A percentile compares a stretch with the other conserved stretches of the same genome.
Evolutionary conservation across 2,797 vertebrate species (phyloP).

Genomic region (Staurois parvus): DNA sequence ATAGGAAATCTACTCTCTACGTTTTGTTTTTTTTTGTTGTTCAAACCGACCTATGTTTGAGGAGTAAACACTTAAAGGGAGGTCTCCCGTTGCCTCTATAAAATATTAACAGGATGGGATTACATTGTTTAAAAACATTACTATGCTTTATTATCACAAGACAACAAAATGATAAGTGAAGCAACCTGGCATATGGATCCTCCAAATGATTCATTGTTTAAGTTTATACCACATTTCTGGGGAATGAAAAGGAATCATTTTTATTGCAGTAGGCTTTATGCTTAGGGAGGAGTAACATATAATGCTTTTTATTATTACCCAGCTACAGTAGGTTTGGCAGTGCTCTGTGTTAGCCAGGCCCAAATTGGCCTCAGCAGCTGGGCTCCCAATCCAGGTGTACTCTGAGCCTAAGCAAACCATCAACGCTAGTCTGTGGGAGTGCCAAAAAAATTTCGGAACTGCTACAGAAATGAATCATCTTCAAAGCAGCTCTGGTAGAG

Average conservation of each 20-base stretch:
- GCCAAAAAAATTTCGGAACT: too few relatives aligned
- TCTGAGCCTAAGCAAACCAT: too few relatives aligned
- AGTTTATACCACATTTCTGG: constrained; percentile 4
- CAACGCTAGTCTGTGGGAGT: too few relatives aligned
- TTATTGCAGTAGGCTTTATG: not conserved
- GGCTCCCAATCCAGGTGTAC: too few relatives aligned
- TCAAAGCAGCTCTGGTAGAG: too few relatives aligned
- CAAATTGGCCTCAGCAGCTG: not conserved
- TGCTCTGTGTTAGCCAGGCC: not conserved
- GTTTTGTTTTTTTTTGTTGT: constrained; percentile 35
- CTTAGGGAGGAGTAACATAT: not conserved
- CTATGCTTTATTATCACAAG: constrained; percentile 37
- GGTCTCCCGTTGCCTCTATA: constrained; percentile 42
- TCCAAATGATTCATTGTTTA: constrained; percentile 22
- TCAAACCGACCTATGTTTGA: constrained; percentile 14
- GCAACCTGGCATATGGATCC: constrained; percentile 10
- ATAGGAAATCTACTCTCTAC: constrained; percentile 24
- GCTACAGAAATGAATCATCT: too few relatives aligned
- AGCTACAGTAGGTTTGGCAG: not conserved
- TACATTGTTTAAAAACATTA: constrained; percentile 54
- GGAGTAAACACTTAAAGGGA: constrained; percentile 44
- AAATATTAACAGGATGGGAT: constrained; percentile 48
- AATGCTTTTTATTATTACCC: not conserved
- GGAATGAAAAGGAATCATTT: not conserved
- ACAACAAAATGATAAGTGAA: constrained; percentile 45